Evolutionary conservation across 30 jellyfish, hydroid and myxozoan species (phyloP).

Genomic region (Aurelia coerulea): DNA sequence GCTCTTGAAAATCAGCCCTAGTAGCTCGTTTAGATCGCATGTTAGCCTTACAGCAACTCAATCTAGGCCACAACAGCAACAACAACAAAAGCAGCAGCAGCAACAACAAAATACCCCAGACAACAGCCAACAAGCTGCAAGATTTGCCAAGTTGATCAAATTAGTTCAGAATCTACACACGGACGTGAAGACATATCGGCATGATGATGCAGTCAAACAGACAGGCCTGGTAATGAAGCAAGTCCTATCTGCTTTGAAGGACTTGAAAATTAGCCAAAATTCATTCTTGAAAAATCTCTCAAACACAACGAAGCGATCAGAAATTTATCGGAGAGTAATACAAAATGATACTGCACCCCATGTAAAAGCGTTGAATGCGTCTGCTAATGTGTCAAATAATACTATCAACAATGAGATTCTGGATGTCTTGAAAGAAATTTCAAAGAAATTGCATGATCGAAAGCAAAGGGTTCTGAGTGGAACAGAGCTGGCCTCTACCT

Average conservation of each 20-base stretch:
- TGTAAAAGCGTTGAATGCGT: neutral
- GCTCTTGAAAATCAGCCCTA: no score
- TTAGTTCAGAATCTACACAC: slow-evolving; percentile 43
- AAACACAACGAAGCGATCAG: slow-evolving; percentile 40
- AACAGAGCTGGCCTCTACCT: no score
- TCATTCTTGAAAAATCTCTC: slow-evolving; percentile 11
- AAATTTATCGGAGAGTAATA: slow-evolving; percentile 3
- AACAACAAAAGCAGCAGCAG: neutral
- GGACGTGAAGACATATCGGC: slow-evolving; percentile 31
- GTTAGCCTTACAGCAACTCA: no score
- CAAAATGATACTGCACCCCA: slow-evolving; percentile 8
- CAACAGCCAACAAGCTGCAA: slow-evolving; percentile 40
- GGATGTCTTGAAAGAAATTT: slow-evolving; percentile 40
- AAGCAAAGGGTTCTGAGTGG: neutral
- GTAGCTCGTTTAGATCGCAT: no score
- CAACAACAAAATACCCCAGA: slow-evolving; percentile 30
- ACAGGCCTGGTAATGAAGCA: slow-evolving; percentile 39
- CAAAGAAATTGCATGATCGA: slow-evolving; percentile 23
- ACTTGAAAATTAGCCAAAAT: slow-evolving; percentile 21
- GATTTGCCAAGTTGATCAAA: slow-evolving; percentile 31
- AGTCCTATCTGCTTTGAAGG: slow-evolving; percentile 36
- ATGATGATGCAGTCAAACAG: slow-evolving; percentile 28
- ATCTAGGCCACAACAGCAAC: neutral
- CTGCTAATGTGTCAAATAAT: neutral
- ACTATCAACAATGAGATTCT: slow-evolving; percentile 20